Evolutionary conservation across 1,140 invertebrate genomes (phyloP), one percentile per base, ranked within the genome.

Genomic region (Pseudomyrmex pallidus): DNA sequence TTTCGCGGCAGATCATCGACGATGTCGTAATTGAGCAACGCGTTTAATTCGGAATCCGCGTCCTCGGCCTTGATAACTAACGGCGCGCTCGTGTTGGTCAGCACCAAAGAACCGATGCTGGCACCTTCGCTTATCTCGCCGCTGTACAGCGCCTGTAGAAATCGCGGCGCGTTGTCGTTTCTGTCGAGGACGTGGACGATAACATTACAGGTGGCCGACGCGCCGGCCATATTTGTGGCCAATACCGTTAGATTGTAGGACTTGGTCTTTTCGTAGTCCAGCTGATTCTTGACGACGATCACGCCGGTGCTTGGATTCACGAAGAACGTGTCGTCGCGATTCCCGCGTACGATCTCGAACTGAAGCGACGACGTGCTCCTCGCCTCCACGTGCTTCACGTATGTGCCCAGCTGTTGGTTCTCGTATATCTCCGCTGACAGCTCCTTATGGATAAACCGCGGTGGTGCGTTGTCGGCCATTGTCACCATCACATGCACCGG

Each of bases 391-490:
- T 97, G 95, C 46, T 96, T 96, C 8, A 99, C 96, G 92, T 96
- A 96, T 10, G 96, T 96, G 5, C 97, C 98, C 12, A 96, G 92
- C 9, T 96, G 95, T 86, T 96, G 96, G 92, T 98, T 98, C 94
- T 99, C 98, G 85, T 96, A 96, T 10, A 99, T 96, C 93, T 98
- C 98, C 0, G 96, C 96, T 57, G 96, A 95, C 70, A 97, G 95
- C 87, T 96, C 96, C 12, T 94, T 93, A 67, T 95, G 93, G 1
- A 94, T 91, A 94, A 98, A 98, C 67, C 96, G 96, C 2, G 98
- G 98, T 20, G 98, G 97, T 72, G 97, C 96, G 92, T 98, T 98
- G 89, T 98, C 97, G 0, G 98, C 97, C 95, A 98, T 97, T 0
- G 97, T 98, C 10, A 99, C 95, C 90, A 96, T 95, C 15, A 99